Evolutionary conservation across 2,888 invertebrate species (phyloP), one percentile per base, ranked within the genome.

Genomic region (Mongoloraphidia duomilia): DNA sequence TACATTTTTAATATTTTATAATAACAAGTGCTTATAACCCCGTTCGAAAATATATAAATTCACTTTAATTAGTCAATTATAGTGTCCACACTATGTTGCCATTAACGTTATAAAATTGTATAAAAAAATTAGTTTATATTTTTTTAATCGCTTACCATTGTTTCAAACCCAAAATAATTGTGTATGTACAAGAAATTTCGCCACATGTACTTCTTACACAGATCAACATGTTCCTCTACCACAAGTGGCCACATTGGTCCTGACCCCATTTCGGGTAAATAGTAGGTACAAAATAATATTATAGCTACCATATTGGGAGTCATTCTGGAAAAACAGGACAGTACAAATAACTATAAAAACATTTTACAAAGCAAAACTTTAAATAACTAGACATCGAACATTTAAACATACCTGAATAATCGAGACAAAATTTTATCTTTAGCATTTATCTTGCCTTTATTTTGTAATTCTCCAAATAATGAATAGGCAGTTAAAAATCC

Each of bases 241-340:
- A 76, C 74, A n/a, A 74, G 60, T 57, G 71, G 73, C 76, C 76
- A 76, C 60, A 73, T 71, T 2, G 76, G 76, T 0, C 76, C 76
- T 52, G 65, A 70, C 59, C 70, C 73, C 40, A 75, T 56, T 54
- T 72, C 70, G 1, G 74, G 74, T 47, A 47, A 34, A 17, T 48
- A 12, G 61, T 73, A 75, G 1, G 76, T 73, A 60, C 74, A 73
- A 63, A 75, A 73, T 52, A 75, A 54, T 67, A 76, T 74, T 51
- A 75, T 58, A 39, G 72, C 71, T 46, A 72, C 56, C 55, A 75
- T 68, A 37, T 71, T 60, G 1, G 76, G 76, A 54, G 73, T 70
- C 26, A 76, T 58, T 53, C 76, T 76, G 63, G 8, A 63, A 63
- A 41, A 34, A 9, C 34, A 48, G 10, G 43, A 49, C 26, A 36